Base-by-base conservation (phyloP, 1,140 invertebrate species). In the Formica selysi region DNA sequence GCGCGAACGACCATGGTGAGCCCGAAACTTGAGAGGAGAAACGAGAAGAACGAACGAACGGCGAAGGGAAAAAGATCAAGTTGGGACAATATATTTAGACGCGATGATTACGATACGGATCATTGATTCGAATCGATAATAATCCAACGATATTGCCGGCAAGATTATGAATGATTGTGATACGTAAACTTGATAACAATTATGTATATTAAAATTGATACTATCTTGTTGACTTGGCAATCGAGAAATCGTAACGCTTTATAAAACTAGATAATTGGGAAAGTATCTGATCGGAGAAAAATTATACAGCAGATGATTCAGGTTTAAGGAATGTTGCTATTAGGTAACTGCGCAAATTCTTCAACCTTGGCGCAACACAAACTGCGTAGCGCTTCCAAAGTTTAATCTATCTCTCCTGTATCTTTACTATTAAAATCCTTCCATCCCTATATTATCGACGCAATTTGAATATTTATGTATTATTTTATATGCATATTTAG, bases 1-100 rank as follows among this genome's bases (percentile, higher is more conserved):
- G 84, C 73, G 71, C 68, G 70, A 81, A 87, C 87, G 86, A 87
- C 85, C 84, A 73, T 87, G 76, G 36, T 41, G 67, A 84, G 73
- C 68, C 67, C 64, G 78, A 91, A 90, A 90, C 48, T 90, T 65
- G 68, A 86, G 62, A n/a, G 61, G 29, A 54, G 57, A 51, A 76
- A 87, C 73, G 41, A 85, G 54, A 62, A 41, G 74, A 74, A 48
- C 62, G 73, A 48, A 16, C 16, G 71, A 70, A 65, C 41, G 54
- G 38, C 32, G n/a, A 62, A 26, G 19, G 48, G 22, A 62, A 32
- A 38, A 16, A 13, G 57, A 54, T 22, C 41, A 74, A 85, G 61
- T 76, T 85, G 62, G 61, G 76, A 62, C 22, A 71, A 81, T 59
- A 62, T 74, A 44, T 11, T 86, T 71, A 61, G 87, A 86, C 26